Base-by-base conservation (phyloP, 2,113 vertebrate species). In the Gallinago media region DNA sequence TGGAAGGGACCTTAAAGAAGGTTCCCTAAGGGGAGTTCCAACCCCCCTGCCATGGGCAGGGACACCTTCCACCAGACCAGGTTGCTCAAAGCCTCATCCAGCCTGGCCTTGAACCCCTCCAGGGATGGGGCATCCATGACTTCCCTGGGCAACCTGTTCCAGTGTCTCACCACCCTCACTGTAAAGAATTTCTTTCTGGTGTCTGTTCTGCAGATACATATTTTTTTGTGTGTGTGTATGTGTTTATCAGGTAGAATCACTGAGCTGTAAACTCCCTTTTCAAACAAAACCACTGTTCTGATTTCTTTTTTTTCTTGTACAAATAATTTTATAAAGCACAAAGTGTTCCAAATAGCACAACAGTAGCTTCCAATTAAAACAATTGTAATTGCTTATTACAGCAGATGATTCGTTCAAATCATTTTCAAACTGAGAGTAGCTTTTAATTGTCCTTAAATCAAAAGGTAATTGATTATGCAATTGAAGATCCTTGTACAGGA, bases 391-490 rank as follows among this genome's bases (percentile, higher is more conserved):
- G 36, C 34, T 96, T 94, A 23, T 85, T 93, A 73, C 66, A 75
- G 88, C 74, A 92, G 36, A 75, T 90, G 50, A 76, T 72, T 89
- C 32, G 93, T 89, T 95, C 46, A 15, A 18, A 42, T 9, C 91
- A 0, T 81, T 93, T 85, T 61, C 58, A 67, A 94, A 94, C 84
- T 46, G 79, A 88, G 42, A 94, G 77, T 85, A 87, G 42, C 77
- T 95, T 96, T 94, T 73, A 72, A 0, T 92, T 94, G 34, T 66
- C 74, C 67, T 94, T 88, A 91, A 96, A 96, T 95, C 68, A 88
- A 67, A 94, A 84, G 32, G 68, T 92, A 85, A 95, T 94, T 94
- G 84, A 77, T 90, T 89, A 83, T 25, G 21, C 62, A 38, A 89
- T 83, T 94, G 79, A 76, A 49, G 70, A 81, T 73, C 50, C 85